Base-by-base conservation (phyloP, 2,888 invertebrate species). In the Mesoligia furuncula region DNA sequence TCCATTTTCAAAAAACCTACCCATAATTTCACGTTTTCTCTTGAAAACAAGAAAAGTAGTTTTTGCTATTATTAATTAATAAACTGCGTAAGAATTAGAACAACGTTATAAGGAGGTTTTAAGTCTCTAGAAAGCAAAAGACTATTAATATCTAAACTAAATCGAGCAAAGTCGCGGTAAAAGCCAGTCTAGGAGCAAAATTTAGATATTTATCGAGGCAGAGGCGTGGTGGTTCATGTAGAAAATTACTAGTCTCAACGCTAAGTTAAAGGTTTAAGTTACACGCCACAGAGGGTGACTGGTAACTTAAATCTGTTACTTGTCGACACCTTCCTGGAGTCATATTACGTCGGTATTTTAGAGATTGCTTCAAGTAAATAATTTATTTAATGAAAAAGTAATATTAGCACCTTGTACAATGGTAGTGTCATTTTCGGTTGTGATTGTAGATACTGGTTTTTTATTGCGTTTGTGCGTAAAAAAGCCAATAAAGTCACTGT, bases 171-270 rank as follows among this genome's bases (percentile, higher is more conserved):
- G 9, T 54, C n/a, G 3, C 15, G 15, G 13, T 15, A 45, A 57
- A 75, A 77, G 36, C 61, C 2, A 61, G 42, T 48, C 57, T 76
- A 17, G 17, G 20, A 83, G 77, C 72, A 70, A 82, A 80, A 86
- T 77, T 66, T 67, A 39, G 73, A 80, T 86, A 82, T 84, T 86
- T 87, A 86, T 88, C 76, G 77, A 75, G 27, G 20, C 71, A 78
- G 57, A 79, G 83, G 86, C 88, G 88, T 83, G 79, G 66, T 67
- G 66, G 57, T 84, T 87, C 87, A 87, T 81, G 89, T 81, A 79
- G 80, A 87, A 89, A 89, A 89, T 89, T 87, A 87, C 86, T 81
- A 80, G 86, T 79, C 81, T 86, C 86, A 81, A 80, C 83, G 79
- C 77, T 83, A 83, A 87, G 70, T 76, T 81, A 79, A 64, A 80